A percentile compares a stretch with the other conserved stretches of the same genome.
Evolutionary conservation across 2,797 vertebrate species (phyloP).

Genomic region (Cynopterus sphinx): DNA sequence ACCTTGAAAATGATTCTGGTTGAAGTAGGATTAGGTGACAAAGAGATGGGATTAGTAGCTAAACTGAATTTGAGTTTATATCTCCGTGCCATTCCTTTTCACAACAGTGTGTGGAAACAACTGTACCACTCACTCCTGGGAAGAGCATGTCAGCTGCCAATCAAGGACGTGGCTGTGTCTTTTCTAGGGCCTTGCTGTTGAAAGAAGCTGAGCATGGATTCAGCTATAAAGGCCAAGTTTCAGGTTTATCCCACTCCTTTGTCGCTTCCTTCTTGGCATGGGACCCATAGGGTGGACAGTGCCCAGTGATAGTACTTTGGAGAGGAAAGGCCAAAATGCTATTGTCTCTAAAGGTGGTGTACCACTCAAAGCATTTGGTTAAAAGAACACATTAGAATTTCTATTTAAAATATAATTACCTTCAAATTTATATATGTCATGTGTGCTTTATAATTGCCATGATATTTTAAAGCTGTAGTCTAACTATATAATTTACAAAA

Average conservation of each 20-base stretch:
- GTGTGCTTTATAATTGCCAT: background rate
- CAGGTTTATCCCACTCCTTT: background rate
- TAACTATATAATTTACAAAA: background rate
- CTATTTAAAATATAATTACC: background rate
- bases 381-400: conserved; percentile 27
- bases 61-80: background rate
- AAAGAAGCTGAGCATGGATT: background rate
- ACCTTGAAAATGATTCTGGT: background rate
- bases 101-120: background rate
- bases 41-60: background rate
- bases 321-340: background rate
- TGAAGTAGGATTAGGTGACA: background rate
- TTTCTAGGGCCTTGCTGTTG: background rate
- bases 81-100: background rate
- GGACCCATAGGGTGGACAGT: background rate
- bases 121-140: background rate
- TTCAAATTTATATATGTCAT: background rate
- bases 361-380: background rate
- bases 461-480: background rate
- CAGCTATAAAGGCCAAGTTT: background rate
- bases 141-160: background rate
- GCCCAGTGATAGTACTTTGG: background rate
- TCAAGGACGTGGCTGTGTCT: background rate
- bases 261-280: background rate
- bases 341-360: background rate